Evolutionary conservation across 2,797 vertebrate genomes (phyloP).

Genomic region (Protonibea diacanthus): DNA sequence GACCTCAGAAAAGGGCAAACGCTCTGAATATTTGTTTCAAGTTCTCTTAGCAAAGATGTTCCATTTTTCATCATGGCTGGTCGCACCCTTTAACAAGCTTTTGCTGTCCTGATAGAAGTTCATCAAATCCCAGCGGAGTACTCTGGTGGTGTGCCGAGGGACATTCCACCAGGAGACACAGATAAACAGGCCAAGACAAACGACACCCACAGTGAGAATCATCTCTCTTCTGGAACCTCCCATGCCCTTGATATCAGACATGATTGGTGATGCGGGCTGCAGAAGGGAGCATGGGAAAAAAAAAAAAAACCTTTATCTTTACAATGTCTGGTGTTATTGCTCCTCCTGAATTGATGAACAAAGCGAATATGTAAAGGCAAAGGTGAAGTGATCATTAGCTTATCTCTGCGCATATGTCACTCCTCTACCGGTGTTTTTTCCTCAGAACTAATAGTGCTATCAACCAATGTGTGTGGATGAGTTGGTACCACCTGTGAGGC

Average conservation of each 20-base stretch:
- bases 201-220: slow-evolving; percentile 34
- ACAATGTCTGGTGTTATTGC: slow-evolving; percentile 41
- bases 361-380: slow-evolving; percentile 42
- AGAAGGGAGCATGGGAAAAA: slow-evolving; percentile 62
- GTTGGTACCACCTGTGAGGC: slow-evolving; percentile 35
- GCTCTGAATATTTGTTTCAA: background rate
- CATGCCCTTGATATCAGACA: slow-evolving; percentile 49
- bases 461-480: slow-evolving; percentile 59
- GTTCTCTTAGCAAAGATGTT: slow-evolving; percentile 16
- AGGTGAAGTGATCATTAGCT: slow-evolving; percentile 70
- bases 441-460: slow-evolving; percentile 47
- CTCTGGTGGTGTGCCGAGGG: slow-evolving; percentile 23
- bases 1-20: slow-evolving; percentile 8
- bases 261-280: slow-evolving; percentile 67
- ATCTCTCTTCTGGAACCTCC: slow-evolving; percentile 59
- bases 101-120: slow-evolving; percentile 31
- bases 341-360: slow-evolving; percentile 60
- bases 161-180: slow-evolving; percentile 53
- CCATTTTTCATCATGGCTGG: background rate
- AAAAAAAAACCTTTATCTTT: slow-evolving; percentile 48
- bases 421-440: slow-evolving; percentile 10
- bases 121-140: slow-evolving; percentile 20
- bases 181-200: slow-evolving; percentile 70
- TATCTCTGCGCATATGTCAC: slow-evolving; percentile 51
- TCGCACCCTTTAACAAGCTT: slow-evolving; percentile 5